A percentile compares a stretch with the other conserved stretches of the same genome.
These are phyloP conservation scores for Geococcyx californianus DNA, from an alignment of 2,113 vertebrate species.

Conservation along the genomic window DNA sequence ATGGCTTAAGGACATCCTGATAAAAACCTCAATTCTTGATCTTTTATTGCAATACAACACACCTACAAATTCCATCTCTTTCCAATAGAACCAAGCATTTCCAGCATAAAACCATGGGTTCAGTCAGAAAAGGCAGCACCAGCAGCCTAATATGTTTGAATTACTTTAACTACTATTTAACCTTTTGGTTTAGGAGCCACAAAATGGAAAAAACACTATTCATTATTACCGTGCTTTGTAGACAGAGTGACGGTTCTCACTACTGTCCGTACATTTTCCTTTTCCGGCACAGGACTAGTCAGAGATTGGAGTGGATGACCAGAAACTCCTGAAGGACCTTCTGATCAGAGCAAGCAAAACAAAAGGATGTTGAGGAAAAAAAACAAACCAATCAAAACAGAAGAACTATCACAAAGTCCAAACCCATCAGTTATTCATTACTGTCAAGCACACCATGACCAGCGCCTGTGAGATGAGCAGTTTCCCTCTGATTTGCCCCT, in stretches of 20 bases:
- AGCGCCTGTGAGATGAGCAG: neutral
- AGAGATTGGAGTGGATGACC: constrained; percentile 52
- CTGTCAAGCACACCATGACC: neutral
- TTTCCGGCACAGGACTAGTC: constrained; percentile 76
- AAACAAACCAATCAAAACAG: neutral
- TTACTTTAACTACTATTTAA: neutral
- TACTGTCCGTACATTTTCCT: constrained; percentile 81
- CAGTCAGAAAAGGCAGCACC: neutral
- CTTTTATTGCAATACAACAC: neutral
- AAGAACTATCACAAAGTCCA: neutral
- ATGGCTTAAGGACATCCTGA: neutral
- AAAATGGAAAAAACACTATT: neutral
- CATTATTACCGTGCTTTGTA: constrained; percentile 75
- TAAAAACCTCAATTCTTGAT: neutral
- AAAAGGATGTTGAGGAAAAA: neutral
- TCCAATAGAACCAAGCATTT: neutral
- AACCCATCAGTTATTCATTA: neutral
- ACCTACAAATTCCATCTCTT: neutral
- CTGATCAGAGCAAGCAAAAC: constrained; percentile 42
- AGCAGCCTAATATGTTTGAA: neutral
- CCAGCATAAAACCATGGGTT: neutral
- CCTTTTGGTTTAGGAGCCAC: neutral
- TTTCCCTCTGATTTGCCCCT: neutral
- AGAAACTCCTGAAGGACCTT: constrained; percentile 65
- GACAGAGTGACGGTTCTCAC: constrained; percentile 72